Base-by-base conservation (phyloP, 2,888 invertebrate species). In the Drosophila kokeensis region DNA sequence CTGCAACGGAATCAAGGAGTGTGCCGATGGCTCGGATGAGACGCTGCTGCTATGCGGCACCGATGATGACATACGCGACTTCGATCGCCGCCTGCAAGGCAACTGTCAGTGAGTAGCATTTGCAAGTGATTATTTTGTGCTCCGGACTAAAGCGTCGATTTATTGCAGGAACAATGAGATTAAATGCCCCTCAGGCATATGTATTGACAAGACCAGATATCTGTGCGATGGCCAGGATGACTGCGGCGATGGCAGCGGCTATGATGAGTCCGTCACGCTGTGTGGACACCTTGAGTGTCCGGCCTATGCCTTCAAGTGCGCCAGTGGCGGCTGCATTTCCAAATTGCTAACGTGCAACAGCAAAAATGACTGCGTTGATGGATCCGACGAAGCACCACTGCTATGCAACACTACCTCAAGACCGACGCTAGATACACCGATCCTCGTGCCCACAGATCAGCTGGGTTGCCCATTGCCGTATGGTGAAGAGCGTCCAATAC, bases 1-100 rank as follows among this genome's bases (percentile, higher is more conserved):
- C 6, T 87, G 87, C 62, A 88, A 87, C 45, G 67, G 73, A 0
- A 0, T 52, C 13, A 7, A 6, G 0, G 89, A 87, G 0, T 87
- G 87, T 15, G 83, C 74, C 18, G 87, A 87, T 61, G 84, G 84
- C 1, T 87, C 87, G 2, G 87, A 87, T 42, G 87, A 87, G 65
- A 90, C 87, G 4, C 7, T 36, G 2, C 34, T 77, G 21, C 81
- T 81, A 0, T 87, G 87, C 50, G 83, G 77, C 11, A 72, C 29
- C n/a, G 66, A 72, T 6, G 84, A 90, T 36, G 78, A 73, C n/a
- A 13, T 73, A 7, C 57, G 62, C 1, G 69, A 62, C 2, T 66
- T 52, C 15, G 60, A 83, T 5, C 71, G 71, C 5, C 7, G 0
- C 0, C 36, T 55, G 7, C 73, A 71, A 53, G 78, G 27, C 13